Base-by-base conservation (phyloP, 2,113 vertebrate genomes). In the Bettongia penicillata region DNA sequence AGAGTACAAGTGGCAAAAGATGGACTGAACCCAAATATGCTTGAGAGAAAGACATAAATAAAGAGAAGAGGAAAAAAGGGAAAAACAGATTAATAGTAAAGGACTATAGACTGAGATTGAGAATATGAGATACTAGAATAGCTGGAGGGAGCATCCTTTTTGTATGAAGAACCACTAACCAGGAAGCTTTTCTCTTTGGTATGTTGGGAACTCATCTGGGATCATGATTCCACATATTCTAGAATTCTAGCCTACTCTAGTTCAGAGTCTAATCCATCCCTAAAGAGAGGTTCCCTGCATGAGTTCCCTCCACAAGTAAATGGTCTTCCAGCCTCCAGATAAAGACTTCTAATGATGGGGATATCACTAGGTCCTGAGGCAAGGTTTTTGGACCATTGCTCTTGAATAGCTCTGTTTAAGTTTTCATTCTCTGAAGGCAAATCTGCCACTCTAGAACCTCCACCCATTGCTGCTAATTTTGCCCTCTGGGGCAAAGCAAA, bases 21-120 rank as follows among this genome's bases (percentile, higher is more conserved):
- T 5, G 53, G 84, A 50, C 5, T 52, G 25, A 55, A 91, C 31
- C 37, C 49, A 90, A 49, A 14, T 51, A 49, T 57, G 89, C 23
- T 53, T 68, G 10, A 91, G 1, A 96, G 25, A 91, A 22, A 68
- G n/a, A 93, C 68, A 49, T 24, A 93, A 52, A 94, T 57, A 90
- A 51, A 51, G 53, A 90, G 94, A n/a, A 48, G 26, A 11, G 47
- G 52, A 24, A 22, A 53, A 61, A 7, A 77, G 37, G 49, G 51
- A 96, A 92, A 92, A 91, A 92, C 22, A 50, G 52, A 51, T 0
- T n/a, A 25, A 77, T 48, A 10, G 52, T 68, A 68, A 68, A 68
- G 28, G 31, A 12, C 12, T 68, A 12, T 77, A 77, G 37, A 77
- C 7, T 1, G 16, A 77, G n/a, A 37, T 43, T 77, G 68, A 77